These are phyloP conservation scores for Hyles lineata DNA, from an alignment of 2,888 invertebrate genomes.

Conservation along the genomic window DNA sequence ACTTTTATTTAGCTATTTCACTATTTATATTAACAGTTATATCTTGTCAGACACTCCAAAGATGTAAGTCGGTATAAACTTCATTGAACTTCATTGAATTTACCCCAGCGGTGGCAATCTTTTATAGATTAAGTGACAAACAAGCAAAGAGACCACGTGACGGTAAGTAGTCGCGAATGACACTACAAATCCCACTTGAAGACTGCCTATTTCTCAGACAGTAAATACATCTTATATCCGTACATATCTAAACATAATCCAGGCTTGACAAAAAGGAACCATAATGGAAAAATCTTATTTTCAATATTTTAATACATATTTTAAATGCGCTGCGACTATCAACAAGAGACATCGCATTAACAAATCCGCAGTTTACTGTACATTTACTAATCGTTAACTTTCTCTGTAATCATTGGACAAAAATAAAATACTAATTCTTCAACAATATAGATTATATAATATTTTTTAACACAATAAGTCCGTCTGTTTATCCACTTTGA, in stretches of 20 bases:
- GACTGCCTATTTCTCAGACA: no score
- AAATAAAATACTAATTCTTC: slow-evolving; percentile 81
- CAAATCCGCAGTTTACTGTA: slow-evolving; percentile 41
- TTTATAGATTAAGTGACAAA: no score
- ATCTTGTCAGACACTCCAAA: no score
- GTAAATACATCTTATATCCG: no score
- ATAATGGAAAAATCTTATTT: neutral
- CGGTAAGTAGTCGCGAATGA: no score
- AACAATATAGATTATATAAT: slow-evolving; percentile 74
- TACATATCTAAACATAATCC: neutral
- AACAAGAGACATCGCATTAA: slow-evolving; percentile 55
- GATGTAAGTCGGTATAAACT: no score
- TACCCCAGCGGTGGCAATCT: no score
- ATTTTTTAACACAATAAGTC: slow-evolving; percentile 57
- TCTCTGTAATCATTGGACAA: slow-evolving; percentile 63
- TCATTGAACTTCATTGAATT: no score
- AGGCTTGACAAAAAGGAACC: neutral
- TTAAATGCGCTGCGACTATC: neutral
- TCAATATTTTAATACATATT: neutral
- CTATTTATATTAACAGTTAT: no score
- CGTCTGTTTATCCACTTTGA: slow-evolving; percentile 45
- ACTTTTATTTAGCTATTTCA: no score
- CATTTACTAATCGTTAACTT: slow-evolving; percentile 20
- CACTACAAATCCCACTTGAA: no score
- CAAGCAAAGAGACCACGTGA: no score